Evolutionary conservation across 2,888 invertebrate genomes (phyloP).

Genomic region (Caenorhabditis doughertyi): DNA sequence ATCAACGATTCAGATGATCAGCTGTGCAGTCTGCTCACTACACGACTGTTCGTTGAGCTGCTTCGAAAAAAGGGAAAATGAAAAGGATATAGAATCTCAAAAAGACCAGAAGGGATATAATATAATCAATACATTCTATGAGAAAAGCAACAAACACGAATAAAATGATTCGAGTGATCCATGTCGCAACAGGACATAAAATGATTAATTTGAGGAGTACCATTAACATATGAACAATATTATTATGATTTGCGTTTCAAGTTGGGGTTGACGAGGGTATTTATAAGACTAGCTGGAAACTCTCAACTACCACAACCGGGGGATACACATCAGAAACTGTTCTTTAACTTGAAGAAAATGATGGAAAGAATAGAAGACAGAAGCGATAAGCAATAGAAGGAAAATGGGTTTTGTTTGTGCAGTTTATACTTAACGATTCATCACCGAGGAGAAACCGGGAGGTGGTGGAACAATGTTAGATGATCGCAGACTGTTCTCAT

Average conservation of each 20-base stretch:
- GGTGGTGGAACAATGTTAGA: slow-evolving; percentile 65
- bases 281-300: slow-evolving; percentile 1
- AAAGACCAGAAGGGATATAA: slow-evolving; percentile 3
- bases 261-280: slow-evolving; percentile 17
- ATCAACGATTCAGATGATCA: slow-evolving; percentile 51
- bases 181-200: slow-evolving; percentile 51
- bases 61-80: background rate
- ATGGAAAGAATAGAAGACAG: slow-evolving; percentile 30
- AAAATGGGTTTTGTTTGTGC: slow-evolving; percentile 7
- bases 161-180: slow-evolving; percentile 49
- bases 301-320: slow-evolving; percentile 34
- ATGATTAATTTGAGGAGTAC: slow-evolving; percentile 39
- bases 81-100: background rate
- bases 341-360: slow-evolving; percentile 14
- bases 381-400: slow-evolving; percentile 13
- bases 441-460: slow-evolving; percentile 70
- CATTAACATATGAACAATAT: slow-evolving; percentile 58
- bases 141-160: slow-evolving; percentile 46
- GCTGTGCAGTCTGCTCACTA: slow-evolving; percentile 73
- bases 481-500: slow-evolving; percentile 70
- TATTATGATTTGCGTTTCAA: slow-evolving; percentile 46
- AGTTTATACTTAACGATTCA: slow-evolving; percentile 64
- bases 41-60: slow-evolving; percentile 47
- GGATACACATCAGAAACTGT: slow-evolving; percentile 50
- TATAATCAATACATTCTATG: slow-evolving; percentile 35